Base-by-base conservation (phyloP, 2,113 vertebrate genomes). In the Saimiri boliviensis region DNA sequence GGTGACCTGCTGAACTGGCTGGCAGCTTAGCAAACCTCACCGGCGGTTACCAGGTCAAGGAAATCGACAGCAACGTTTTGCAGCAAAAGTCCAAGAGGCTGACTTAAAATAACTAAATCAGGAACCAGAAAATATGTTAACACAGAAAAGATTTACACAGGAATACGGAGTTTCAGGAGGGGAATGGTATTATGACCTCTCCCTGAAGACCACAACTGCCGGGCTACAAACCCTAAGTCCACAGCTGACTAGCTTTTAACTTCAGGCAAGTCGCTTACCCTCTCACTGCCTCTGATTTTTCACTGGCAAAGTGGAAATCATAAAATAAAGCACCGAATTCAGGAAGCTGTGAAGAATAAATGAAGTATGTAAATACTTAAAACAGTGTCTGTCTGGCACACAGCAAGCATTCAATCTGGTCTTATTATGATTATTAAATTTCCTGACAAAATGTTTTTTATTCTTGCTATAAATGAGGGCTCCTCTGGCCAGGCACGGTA, bases 391-490 rank as follows among this genome's bases (percentile, higher is more conserved):
- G 63, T 27, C 91, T 54, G 70, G 76, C 42, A 74, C 25, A 63
- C 0, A 71, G 23, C 37, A 77, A 86, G 56, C 40, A 20, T 40
- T 83, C 10, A 0, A 8, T n/a, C 35, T 19, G 1, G 77, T 32
- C 23, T 17, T 37, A 68, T 5, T n/a, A 86, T 35, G 49, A 7
- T 47, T 14, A 25, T 45, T 86, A 63, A 17, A 35, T 73, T 94
- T 77, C 52, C 74, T 88, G 42, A 83, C 19, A 77, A 95, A 97
- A 83, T 16, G 71, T 19, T 84, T 70, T 90, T 90, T 27, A 89
- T 52, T 79, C 52, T 82, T 71, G 20, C 45, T 89, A 19, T 84
- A 42, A 94, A 54, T 91, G 30, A 84, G 16, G 21, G n/a, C 37
- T 56, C 60, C 60, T 63, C 60, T 63, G 27, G 27, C 27, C 2